phyloP scores from a whole-genome alignment of 1,140 invertebrate genomes.

The Teleogryllus occipitalis region DNA sequence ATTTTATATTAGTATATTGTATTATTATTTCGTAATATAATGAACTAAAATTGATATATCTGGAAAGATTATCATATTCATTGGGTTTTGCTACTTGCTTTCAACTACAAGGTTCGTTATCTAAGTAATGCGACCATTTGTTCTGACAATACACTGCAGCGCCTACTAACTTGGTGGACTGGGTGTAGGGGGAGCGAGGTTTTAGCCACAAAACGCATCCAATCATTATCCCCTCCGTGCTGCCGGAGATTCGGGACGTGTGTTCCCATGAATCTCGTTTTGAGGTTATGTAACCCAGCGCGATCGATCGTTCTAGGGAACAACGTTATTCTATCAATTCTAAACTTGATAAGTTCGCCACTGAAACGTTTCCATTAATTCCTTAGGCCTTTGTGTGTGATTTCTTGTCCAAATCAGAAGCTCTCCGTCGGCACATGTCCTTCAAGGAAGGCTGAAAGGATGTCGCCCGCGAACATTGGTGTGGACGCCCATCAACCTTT shows the following conservation, averaged over 20 bases:
- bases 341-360: constrained; percentile 9
- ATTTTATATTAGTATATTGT: too few species aligned
- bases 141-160: background rate
- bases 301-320: constrained; percentile 8
- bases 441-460: constrained; percentile 13
- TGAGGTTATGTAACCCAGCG: too few species aligned
- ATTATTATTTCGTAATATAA: too few species aligned
- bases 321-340: background rate
- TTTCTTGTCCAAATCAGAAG: constrained; percentile 12
- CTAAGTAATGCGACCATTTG: background rate
- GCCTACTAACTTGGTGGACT: background rate
- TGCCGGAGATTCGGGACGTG: background rate
- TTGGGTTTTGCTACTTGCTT: background rate
- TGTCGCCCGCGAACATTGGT: constrained; percentile 23
- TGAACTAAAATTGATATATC: too few species aligned
- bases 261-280: too few species aligned
- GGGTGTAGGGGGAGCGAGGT: background rate
- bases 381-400: background rate
- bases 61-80: too few species aligned
- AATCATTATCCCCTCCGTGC: background rate
- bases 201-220: background rate
- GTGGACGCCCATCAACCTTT: constrained; percentile 29
- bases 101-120: background rate
- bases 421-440: background rate
- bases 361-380: constrained; percentile 4